phyloP scores from a whole-genome alignment of 1,140 invertebrate species.

The Ips typographus region DNA sequence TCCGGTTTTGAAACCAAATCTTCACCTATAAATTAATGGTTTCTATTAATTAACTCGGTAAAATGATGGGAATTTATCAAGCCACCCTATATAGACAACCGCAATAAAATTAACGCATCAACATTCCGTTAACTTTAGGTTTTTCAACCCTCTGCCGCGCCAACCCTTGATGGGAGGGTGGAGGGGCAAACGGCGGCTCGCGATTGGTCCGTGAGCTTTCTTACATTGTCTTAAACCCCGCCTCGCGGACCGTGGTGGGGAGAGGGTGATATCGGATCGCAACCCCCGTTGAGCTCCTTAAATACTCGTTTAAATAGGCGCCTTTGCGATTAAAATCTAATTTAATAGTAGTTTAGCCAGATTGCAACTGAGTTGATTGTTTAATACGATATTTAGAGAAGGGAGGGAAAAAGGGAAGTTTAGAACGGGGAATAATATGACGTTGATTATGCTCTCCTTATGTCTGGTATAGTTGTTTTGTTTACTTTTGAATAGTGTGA shows the following conservation, averaged over 20 bases:
- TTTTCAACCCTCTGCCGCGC: constrained; percentile 16
- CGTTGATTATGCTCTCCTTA: too few species aligned
- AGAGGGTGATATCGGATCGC: not conserved
- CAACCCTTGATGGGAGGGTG: constrained; percentile 22
- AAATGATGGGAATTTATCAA: too few species aligned
- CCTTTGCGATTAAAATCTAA: constrained; percentile 43
- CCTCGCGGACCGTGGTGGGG: constrained; percentile 21
- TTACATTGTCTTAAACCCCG: constrained; percentile 43
- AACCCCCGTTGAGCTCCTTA: constrained; percentile 29
- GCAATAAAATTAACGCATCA: constrained; percentile 29
- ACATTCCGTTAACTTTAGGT: constrained; percentile 17
- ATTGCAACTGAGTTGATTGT: constrained; percentile 42
- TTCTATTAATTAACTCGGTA: not conserved
- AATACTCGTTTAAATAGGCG: constrained; percentile 41
- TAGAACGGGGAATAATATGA: constrained; percentile 8
- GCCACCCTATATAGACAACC: not conserved
- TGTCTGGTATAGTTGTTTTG: too few species aligned
- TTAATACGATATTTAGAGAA: constrained; percentile 32
- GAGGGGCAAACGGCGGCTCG: constrained; percentile 17
- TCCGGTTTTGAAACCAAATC: constrained; percentile 95
- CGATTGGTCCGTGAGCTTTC: constrained; percentile 38
- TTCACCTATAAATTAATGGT: constrained; percentile 74
- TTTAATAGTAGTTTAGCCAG: constrained; percentile 40
- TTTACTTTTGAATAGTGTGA: too few species aligned
- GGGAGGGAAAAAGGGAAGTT: constrained; percentile 4